A percentile compares a stretch with the other conserved stretches of the same genome.
Conservation (phyloP, 1,140 invertebrate species). For the Papilio helenus region DNA sequence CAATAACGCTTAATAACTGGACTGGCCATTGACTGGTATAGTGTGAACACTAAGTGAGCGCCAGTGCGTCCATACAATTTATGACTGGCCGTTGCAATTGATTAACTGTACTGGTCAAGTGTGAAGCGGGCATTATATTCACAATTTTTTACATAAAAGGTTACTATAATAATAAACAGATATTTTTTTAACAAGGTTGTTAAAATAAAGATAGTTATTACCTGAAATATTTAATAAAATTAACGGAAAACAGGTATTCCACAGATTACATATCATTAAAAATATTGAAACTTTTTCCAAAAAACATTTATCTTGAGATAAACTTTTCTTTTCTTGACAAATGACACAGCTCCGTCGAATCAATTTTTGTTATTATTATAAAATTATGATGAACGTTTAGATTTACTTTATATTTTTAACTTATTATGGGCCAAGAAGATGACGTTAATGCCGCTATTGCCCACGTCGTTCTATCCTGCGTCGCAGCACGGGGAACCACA, state of each 20-base stretch:
- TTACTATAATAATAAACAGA: too few species aligned
- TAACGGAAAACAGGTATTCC: too few species aligned
- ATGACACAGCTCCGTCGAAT: not conserved
- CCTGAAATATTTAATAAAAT: too few species aligned
- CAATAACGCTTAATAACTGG: too few species aligned
- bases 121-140: too few species aligned
- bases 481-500: constrained; percentile 62
- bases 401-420: constrained; percentile 43
- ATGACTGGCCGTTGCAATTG: too few species aligned
- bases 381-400: constrained; percentile 33
- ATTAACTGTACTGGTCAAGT: too few species aligned
- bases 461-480: constrained; percentile 66
- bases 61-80: too few species aligned
- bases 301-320: not conserved
- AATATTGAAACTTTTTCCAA: not conserved
- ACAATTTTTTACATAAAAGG: too few species aligned
- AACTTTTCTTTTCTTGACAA: constrained; percentile 36
- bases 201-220: not conserved
- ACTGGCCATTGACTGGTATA: too few species aligned
- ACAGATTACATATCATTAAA: too few species aligned
- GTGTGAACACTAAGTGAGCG: too few species aligned
- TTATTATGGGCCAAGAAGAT: constrained; percentile 62
- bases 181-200: not conserved
- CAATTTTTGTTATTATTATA: constrained; percentile 33
- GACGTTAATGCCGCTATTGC: constrained; percentile 64